phyloP scores from a whole-genome alignment of 2,797 vertebrate genomes.

The Halcyon badia region DNA sequence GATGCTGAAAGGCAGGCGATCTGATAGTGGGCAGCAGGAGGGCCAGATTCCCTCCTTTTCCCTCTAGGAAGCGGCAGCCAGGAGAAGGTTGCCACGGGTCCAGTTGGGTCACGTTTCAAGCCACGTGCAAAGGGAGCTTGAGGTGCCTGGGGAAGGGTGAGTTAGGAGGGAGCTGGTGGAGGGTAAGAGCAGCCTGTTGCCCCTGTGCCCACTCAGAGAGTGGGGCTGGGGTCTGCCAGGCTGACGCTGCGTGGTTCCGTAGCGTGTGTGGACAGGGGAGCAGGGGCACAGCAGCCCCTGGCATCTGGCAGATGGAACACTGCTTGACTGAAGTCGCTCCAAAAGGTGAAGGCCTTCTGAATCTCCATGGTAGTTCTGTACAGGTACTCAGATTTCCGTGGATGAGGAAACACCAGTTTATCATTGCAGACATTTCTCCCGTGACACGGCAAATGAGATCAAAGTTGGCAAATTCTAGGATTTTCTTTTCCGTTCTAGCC shows the following conservation, averaged over 20 bases:
- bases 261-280: fast-evolving
- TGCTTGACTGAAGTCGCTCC: not conserved
- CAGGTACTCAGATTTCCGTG: fast-evolving
- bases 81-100: not conserved
- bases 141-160: not conserved
- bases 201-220: fast-evolving
- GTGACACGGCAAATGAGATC: not conserved
- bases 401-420: not conserved
- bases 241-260: fast-evolving
- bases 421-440: not conserved
- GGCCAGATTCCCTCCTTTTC: not conserved
- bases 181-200: fast-evolving
- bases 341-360: not conserved
- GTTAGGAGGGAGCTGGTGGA: fast-evolving
- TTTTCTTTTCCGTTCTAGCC: not conserved
- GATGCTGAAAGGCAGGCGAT: not conserved
- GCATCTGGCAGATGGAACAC: fast-evolving
- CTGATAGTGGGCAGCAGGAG: not conserved
- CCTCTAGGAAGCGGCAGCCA: fast-evolving
- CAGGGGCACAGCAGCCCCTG: fast-evolving
- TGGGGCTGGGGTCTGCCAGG: fast-evolving
- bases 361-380: not conserved
- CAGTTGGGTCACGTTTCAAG: fast-evolving
- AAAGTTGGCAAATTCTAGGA: not conserved
- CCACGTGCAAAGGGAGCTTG: fast-evolving